Evolutionary conservation across 1,140 invertebrate species (phyloP).

Genomic region (Monochamus saltuarius): DNA sequence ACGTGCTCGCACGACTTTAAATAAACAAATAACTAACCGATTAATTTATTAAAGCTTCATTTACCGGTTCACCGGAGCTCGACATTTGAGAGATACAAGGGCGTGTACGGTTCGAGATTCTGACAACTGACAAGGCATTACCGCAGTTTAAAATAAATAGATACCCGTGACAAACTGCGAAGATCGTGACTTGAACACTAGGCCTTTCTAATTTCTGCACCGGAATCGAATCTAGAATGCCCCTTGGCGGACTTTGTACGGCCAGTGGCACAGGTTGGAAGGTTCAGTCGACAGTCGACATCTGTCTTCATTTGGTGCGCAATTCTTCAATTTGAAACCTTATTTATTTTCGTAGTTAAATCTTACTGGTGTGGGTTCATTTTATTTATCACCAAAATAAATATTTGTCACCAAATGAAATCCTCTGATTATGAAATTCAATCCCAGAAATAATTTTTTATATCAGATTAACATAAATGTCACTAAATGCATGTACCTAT

Average conservation of each 20-base stretch:
- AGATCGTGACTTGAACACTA: conserved; percentile 35
- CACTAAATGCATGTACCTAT: no score
- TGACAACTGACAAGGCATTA: conserved; percentile 17
- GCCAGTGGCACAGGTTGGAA: no score
- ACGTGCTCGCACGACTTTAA: neutral
- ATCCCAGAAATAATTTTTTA: no score
- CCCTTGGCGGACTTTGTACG: neutral
- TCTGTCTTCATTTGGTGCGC: no score
- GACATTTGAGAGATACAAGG: neutral
- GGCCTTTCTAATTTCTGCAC: conserved; percentile 34
- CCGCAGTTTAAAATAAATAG: conserved; percentile 16
- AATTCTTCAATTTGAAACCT: no score
- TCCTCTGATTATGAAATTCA: no score
- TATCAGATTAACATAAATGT: no score
- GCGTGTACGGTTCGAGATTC: conserved; percentile 11
- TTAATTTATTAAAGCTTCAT: conserved; percentile 9
- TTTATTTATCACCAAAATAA: no score
- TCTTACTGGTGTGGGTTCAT: no score
- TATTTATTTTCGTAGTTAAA: no score
- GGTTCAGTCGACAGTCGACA: no score
- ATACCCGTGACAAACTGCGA: conserved; percentile 28
- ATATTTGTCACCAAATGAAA: no score
- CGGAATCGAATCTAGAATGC: conserved; percentile 12
- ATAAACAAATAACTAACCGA: conserved; percentile 3
- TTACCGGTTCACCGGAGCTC: conserved; percentile 1